Base-by-base conservation (phyloP, 1,140 invertebrate species). In the Sipha flava region DNA sequence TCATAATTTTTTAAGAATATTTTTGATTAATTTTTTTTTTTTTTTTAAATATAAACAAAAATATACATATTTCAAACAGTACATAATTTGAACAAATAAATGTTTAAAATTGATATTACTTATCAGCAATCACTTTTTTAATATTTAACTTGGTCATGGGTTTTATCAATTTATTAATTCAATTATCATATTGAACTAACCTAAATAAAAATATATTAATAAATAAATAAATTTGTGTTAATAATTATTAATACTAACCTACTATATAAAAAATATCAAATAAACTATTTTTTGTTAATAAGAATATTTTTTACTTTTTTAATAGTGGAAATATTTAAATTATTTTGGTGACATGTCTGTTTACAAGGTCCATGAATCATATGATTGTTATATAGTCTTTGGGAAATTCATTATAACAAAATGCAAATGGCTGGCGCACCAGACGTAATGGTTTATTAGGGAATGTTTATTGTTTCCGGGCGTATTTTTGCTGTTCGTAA, bases 361-460 rank as follows among this genome's bases (percentile, higher is more conserved):
- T 77, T 77, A 77, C 12, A 77, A 40, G 21, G 9, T 77, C 73
- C 49, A 10, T 59, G 73, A 26, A 59, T 7, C 73, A 77, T 77
- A 77, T 77, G 73, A 40, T 77, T 59, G 9, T 77, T 77, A 77
- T 10, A n/a, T 26, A 18, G 73, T 77, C 73, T 77, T 77, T 77
- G 73, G 34, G 18, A 73, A 59, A 59, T 77, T 77, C 73, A 77
- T 77, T 77, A 77, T 54, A 77, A 77, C 73, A 77, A 77, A 77
- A 77, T 77, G 73, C 73, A 77, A 77, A 77, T 77, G 73, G 73
- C 73, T 77, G 73, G 73, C 73, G 73, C 73, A 77, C 73, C 52
- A 77, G 52, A 59, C 21, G 34, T 77, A 59, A 57, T 77, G 73
- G 73, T 77, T 59, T 77, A 54, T 77, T 77, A 77, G 73, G 29